Evolutionary conservation across 2,797 vertebrate genomes (phyloP).

Genomic region (Tenualosa ilisha): DNA sequence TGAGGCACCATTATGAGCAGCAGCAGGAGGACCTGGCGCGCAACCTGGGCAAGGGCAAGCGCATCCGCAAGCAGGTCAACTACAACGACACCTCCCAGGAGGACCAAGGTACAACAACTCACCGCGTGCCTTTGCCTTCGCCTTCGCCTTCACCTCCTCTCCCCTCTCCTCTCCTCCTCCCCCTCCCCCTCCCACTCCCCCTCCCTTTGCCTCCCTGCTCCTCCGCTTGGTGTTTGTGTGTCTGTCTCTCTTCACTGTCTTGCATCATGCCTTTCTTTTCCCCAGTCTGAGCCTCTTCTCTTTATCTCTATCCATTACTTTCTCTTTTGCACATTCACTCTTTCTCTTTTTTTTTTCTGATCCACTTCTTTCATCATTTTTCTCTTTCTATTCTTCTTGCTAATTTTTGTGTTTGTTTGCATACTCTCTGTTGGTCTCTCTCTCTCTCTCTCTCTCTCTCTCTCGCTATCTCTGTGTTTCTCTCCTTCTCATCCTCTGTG

Average conservation of each 20-base stretch:
- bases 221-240: neutral
- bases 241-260: neutral
- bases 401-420: neutral
- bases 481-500: neutral
- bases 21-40: constrained; percentile 97
- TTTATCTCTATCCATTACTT: neutral
- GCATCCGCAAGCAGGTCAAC: constrained; percentile 99
- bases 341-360: neutral
- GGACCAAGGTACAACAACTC: constrained; percentile 86
- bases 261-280: neutral
- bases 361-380: neutral
- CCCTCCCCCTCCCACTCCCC: neutral
- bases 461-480: neutral
- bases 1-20: constrained; percentile 96
- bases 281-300: neutral
- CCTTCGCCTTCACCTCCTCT: too few relatives aligned
- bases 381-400: neutral
- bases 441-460: neutral
- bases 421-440: neutral
- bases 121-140: neutral
- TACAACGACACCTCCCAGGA: constrained; percentile 98
- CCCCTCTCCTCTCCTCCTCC: neutral
- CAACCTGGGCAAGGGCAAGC: constrained; percentile 95
- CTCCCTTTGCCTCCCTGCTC: neutral
- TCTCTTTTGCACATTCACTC: neutral